These are phyloP conservation scores for Premnoplex brunnescens DNA, from an alignment of 2,797 vertebrate genomes.

Conservation along the genomic window DNA sequence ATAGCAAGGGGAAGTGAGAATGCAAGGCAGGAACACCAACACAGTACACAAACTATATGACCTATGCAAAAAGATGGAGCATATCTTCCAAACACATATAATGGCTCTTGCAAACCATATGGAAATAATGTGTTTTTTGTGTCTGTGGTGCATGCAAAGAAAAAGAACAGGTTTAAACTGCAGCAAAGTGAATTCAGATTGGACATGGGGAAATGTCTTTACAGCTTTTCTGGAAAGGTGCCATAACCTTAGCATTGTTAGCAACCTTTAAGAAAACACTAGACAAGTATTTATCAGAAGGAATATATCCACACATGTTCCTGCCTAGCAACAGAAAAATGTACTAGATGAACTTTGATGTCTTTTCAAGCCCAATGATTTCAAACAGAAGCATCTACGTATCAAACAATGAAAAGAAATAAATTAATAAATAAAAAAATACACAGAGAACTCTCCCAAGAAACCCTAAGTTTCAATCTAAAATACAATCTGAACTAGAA, in stretches of 20 bases:
- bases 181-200: not conserved
- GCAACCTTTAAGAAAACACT: not conserved
- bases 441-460: not conserved
- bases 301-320: not conserved
- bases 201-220: not conserved
- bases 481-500: not conserved
- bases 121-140: not conserved
- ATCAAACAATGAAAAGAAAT: not conserved
- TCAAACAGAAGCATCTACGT: not conserved
- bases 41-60: not conserved
- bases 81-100: not conserved
- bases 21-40: not conserved
- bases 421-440: not conserved
- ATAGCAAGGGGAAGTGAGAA: not conserved
- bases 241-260: not conserved
- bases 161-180: not conserved
- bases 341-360: not conserved
- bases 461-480: not conserved
- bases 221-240: not conserved
- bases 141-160: not conserved
- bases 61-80: not conserved
- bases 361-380: not conserved
- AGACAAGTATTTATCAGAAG: slow-evolving; percentile 3
- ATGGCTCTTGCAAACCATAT: not conserved
- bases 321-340: slow-evolving; percentile 7